Percentiles rank a stretch among this genome's conserved stretches.
Conservation (phyloP, 2,113 vertebrate genomes). For the Notothenia rossii region DNA sequence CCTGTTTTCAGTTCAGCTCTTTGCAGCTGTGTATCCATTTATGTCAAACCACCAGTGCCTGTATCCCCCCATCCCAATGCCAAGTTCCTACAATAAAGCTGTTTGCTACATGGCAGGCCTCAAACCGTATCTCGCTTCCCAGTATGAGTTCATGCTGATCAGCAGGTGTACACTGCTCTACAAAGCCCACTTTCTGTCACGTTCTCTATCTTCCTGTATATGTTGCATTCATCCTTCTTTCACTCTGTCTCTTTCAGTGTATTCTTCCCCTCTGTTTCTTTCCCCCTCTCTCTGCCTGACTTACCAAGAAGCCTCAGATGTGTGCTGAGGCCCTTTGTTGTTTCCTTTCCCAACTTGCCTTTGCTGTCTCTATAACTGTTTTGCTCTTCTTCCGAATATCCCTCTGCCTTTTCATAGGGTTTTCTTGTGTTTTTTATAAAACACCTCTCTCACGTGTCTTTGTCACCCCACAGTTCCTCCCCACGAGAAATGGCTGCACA, state of each 20-base stretch:
- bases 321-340: background rate
- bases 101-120: slow-evolving; percentile 48
- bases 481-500: slow-evolving; percentile 61
- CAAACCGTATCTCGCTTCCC: slow-evolving; percentile 63
- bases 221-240: slow-evolving; percentile 47
- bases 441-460: slow-evolving; percentile 28
- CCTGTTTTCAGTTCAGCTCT: slow-evolving; percentile 84
- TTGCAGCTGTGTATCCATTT: slow-evolving; percentile 84
- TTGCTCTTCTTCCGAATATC: slow-evolving; percentile 3
- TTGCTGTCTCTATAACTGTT: slow-evolving; percentile 8
- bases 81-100: slow-evolving; percentile 38
- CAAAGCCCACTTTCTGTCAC: slow-evolving; percentile 64
- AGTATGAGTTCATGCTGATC: slow-evolving; percentile 39
- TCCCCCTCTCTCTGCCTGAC: slow-evolving; percentile 21
- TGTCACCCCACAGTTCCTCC: slow-evolving; percentile 38
- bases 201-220: slow-evolving; percentile 63
- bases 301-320: slow-evolving; percentile 39
- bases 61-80: slow-evolving; percentile 70
- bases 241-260: background rate
- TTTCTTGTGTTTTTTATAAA: slow-evolving; percentile 20
- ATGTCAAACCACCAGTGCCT: slow-evolving; percentile 78
- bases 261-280: slow-evolving; percentile 10
- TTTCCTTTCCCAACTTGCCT: slow-evolving; percentile 2
- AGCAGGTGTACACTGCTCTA: slow-evolving; percentile 65
- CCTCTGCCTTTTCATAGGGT: slow-evolving; percentile 16